Percentiles rank a stretch among this genome's conserved stretches.
Conservation (phyloP, 2,888 invertebrate species). For the Halocaridina rubra region DNA sequence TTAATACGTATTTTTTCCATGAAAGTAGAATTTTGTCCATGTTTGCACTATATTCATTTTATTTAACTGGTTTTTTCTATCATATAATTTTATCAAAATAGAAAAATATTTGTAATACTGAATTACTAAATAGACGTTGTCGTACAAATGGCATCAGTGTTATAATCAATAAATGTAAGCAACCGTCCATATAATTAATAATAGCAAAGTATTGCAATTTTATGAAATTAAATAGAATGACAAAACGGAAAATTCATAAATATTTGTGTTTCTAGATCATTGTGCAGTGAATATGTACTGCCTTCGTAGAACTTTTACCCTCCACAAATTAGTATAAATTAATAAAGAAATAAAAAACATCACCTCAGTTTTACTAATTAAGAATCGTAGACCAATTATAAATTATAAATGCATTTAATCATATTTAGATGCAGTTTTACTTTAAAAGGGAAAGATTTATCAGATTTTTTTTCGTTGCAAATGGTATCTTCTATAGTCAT, state of each 20-base stretch:
- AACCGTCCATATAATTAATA: not conserved
- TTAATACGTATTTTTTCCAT: not conserved
- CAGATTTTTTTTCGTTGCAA: not conserved
- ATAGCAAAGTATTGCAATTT: too few relatives aligned
- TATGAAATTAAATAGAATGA: too few relatives aligned
- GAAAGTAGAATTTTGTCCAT: not conserved
- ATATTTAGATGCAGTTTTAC: not conserved
- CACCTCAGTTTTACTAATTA: too few relatives aligned
- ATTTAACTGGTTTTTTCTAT: not conserved
- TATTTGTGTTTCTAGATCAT: too few relatives aligned
- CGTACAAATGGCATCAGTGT: constrained; percentile 28
- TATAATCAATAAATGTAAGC: constrained; percentile 22
- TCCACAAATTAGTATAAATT: too few relatives aligned
- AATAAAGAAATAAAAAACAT: too few relatives aligned
- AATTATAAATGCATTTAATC: too few relatives aligned
- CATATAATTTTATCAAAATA: not conserved
- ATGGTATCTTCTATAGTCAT: not conserved
- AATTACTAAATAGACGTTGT: not conserved
- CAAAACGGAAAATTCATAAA: too few relatives aligned
- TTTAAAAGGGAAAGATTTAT: not conserved
- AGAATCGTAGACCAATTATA: too few relatives aligned
- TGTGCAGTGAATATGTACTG: too few relatives aligned
- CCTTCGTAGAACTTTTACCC: too few relatives aligned
- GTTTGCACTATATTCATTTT: not conserved
- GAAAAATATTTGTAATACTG: not conserved